phyloP scores from a whole-genome alignment of 2,888 invertebrate species.

The Ferdinandea cuprea region DNA sequence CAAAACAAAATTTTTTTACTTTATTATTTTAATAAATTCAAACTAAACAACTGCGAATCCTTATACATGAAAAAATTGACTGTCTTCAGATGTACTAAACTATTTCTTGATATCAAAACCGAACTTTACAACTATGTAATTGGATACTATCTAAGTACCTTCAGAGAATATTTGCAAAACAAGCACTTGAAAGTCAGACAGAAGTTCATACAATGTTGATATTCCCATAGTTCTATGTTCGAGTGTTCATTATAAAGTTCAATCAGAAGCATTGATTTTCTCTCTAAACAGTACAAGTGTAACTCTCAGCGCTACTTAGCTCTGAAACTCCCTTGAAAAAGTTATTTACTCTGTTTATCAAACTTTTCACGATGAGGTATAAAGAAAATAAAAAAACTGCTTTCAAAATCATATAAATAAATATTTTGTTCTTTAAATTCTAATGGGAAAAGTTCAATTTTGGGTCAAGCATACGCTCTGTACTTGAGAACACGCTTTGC shows the following conservation, averaged over 20 bases:
- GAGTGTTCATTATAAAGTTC: neutral
- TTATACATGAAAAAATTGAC: too few relatives aligned
- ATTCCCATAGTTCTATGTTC: neutral
- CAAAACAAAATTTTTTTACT: too few relatives aligned
- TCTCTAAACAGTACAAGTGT: neutral
- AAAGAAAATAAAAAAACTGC: too few relatives aligned
- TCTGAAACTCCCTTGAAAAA: neutral
- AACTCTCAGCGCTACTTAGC: neutral
- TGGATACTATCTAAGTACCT: too few relatives aligned
- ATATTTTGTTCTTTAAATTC: neutral
- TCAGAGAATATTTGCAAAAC: too few relatives aligned
- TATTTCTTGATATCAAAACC: too few relatives aligned
- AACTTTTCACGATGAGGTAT: neutral
- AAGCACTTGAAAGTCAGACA: too few relatives aligned
- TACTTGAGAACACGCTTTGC: neutral
- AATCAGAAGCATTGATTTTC: neutral
- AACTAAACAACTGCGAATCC: too few relatives aligned
- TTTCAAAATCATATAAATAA: neutral
- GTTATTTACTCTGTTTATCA: neutral
- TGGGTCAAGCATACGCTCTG: neutral
- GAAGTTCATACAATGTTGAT: too few relatives aligned
- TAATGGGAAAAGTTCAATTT: neutral
- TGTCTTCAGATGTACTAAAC: too few relatives aligned
- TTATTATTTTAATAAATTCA: too few relatives aligned
- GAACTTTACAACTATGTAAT: too few relatives aligned